Percentiles rank a stretch among this genome's conserved stretches.
Evolutionary conservation across 2,888 invertebrate genomes (phyloP).

Genomic region (Cephus sareptanus): DNA sequence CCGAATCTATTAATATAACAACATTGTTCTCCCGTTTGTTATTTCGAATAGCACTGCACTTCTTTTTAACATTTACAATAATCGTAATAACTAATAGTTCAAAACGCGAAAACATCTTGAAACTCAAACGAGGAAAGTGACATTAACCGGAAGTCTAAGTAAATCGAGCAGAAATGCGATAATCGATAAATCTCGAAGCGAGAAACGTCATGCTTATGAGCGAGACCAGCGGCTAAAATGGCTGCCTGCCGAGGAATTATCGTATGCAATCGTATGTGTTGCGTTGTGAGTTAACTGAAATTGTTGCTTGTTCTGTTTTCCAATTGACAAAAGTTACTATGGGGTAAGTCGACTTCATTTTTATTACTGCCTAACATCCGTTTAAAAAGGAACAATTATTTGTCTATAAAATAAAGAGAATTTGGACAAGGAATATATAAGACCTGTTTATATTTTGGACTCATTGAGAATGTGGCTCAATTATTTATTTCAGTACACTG

Average conservation of each 20-base stretch:
- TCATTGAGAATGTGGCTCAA: not conserved
- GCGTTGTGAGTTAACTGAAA: conserved; percentile 32
- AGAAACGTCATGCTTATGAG: not conserved
- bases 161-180: not conserved
- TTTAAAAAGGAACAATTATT: not conserved
- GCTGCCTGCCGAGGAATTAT: conserved; percentile 32
- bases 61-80: not conserved
- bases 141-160: not conserved
- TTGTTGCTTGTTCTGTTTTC: conserved; percentile 32
- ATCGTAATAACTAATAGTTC: not conserved
- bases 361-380: not conserved
- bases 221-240: conserved; percentile 34
- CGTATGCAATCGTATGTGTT: conserved; percentile 28
- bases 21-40: not conserved
- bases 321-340: conserved; percentile 32
- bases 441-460: not conserved
- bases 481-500: not conserved
- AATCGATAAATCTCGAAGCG: not conserved
- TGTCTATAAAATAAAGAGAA: not conserved
- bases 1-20: not conserved
- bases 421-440: not conserved
- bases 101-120: not conserved
- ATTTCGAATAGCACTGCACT: not conserved
- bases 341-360: conserved; percentile 33
- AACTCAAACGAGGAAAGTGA: not conserved